phyloP scores from a whole-genome alignment of 2,888 invertebrate species.

The Pocota personata region DNA sequence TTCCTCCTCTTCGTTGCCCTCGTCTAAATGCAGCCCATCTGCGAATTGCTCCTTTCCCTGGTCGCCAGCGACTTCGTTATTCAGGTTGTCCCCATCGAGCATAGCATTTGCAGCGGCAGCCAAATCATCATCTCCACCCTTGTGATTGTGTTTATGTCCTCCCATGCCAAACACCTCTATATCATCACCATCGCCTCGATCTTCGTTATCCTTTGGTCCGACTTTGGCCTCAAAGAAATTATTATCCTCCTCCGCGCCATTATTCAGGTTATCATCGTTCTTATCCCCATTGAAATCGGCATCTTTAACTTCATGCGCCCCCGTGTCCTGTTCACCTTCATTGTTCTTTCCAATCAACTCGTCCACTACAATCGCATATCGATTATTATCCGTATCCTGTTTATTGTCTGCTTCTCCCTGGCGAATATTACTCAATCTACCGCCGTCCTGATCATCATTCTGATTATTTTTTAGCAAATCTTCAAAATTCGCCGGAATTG shows the following conservation, averaged over 20 bases:
- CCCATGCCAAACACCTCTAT: slow-evolving; percentile 75
- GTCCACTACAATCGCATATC: slow-evolving; percentile 80
- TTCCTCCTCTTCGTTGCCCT: slow-evolving; percentile 82
- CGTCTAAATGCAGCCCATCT: slow-evolving; percentile 82
- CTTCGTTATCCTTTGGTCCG: slow-evolving; percentile 63
- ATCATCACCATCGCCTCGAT: slow-evolving; percentile 78
- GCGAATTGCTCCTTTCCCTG: slow-evolving; percentile 81
- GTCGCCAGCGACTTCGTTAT: slow-evolving; percentile 83
- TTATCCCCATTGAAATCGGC: slow-evolving; percentile 79
- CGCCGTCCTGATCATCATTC: slow-evolving; percentile 64
- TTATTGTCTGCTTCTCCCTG: slow-evolving; percentile 73
- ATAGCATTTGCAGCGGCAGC: slow-evolving; percentile 78
- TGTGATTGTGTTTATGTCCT: slow-evolving; percentile 69
- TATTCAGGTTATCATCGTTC: slow-evolving; percentile 78
- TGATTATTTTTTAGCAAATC: slow-evolving; percentile 78
- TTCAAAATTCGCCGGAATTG: slow-evolving; percentile 81
- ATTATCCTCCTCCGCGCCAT: slow-evolving; percentile 79
- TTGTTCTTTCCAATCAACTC: slow-evolving; percentile 76
- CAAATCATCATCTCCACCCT: slow-evolving; percentile 76
- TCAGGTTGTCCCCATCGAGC: slow-evolving; percentile 81
- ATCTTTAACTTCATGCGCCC: slow-evolving; percentile 82
- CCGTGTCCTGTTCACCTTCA: slow-evolving; percentile 79
- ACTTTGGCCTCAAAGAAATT: slow-evolving; percentile 79
- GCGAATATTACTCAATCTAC: slow-evolving; percentile 76
- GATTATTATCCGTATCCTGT: slow-evolving; percentile 78